phyloP scores from a whole-genome alignment of 2,113 vertebrate genomes.

The Indri indri region DNA sequence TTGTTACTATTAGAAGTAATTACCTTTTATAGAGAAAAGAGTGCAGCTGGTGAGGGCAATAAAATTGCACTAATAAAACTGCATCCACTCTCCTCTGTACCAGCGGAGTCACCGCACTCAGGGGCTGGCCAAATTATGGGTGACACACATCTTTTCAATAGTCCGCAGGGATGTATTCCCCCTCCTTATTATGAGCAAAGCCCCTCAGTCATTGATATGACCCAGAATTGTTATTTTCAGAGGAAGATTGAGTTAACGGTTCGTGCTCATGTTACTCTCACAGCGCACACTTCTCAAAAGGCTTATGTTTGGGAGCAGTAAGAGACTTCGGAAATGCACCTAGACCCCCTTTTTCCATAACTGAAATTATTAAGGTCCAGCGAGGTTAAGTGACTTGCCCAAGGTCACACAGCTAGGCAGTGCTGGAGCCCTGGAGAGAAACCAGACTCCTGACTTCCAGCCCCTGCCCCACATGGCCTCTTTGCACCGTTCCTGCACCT shows the following conservation, averaged over 20 bases:
- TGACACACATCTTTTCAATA: constrained; percentile 85
- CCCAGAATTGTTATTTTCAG: constrained; percentile 72
- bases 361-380: neutral
- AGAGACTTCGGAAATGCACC: neutral
- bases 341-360: neutral
- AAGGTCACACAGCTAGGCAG: neutral
- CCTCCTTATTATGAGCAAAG: constrained; percentile 82
- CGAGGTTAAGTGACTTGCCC: constrained; percentile 23
- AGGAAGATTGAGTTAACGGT: constrained; percentile 68
- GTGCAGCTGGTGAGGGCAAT: constrained; percentile 98
- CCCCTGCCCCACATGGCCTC: rapidly evolving
- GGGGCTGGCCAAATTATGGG: constrained; percentile 88
- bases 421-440: no score
- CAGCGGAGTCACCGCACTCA: constrained; percentile 81
- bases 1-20: constrained; percentile 99
- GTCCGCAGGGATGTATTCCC: constrained; percentile 87
- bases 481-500: neutral
- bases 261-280: constrained; percentile 62
- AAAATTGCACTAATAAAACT: constrained; percentile 91
- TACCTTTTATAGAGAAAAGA: constrained; percentile 99
- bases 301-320: neutral
- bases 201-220: constrained; percentile 70
- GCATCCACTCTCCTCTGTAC: constrained; percentile 80
- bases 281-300: neutral
- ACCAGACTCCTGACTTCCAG: neutral